phyloP scores from a whole-genome alignment of 2,113 vertebrate genomes.

The Zosterops lateralis region DNA sequence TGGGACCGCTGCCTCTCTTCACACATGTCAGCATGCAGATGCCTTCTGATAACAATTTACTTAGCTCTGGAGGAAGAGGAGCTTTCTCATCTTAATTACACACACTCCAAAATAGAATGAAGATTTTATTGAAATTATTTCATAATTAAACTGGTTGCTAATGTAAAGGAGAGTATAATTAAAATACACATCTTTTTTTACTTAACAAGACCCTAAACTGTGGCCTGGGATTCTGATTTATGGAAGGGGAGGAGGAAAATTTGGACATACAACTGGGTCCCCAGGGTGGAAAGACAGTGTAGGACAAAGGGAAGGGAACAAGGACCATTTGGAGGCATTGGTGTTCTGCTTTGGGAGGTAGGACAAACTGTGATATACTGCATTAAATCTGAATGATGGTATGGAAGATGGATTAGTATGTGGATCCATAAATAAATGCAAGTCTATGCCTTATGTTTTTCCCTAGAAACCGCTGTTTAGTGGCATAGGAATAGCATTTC shows the following conservation, averaged over 20 bases:
- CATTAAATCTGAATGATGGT: background rate
- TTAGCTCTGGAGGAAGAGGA: background rate
- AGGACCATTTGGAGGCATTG: background rate
- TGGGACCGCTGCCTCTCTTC: conserved; percentile 16
- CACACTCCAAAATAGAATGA: background rate
- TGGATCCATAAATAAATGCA: background rate
- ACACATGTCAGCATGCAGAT: conserved; percentile 17
- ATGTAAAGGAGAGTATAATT: background rate
- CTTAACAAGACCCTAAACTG: background rate
- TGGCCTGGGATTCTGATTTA: background rate
- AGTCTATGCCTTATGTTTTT: background rate
- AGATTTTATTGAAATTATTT: background rate
- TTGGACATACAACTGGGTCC: background rate
- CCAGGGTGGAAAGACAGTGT: background rate
- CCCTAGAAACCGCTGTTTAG: background rate
- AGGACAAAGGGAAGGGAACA: background rate
- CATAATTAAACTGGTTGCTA: background rate
- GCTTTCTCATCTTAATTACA: conserved; percentile 14
- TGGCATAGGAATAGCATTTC: background rate
- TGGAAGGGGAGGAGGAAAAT: background rate
- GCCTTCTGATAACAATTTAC: conserved; percentile 27
- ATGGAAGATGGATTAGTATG: background rate
- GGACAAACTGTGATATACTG: background rate
- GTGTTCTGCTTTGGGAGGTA: background rate
- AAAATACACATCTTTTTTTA: background rate